Percentiles rank a stretch among this genome's conserved stretches.
phyloP scores from a whole-genome alignment of 2,888 invertebrate genomes.

The Anthrax anthrax region DNA sequence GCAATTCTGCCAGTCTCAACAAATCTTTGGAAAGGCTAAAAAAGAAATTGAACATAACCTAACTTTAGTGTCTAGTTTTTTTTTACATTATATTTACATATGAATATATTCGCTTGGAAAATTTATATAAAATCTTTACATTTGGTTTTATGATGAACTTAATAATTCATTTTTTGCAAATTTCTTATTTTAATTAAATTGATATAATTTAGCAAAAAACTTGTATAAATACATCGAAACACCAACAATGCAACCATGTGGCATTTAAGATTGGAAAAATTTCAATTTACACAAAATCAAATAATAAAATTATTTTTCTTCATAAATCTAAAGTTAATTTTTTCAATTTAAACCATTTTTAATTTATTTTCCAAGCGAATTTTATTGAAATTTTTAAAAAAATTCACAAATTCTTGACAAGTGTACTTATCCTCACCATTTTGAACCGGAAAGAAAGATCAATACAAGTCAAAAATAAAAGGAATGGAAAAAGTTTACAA shows the following conservation, averaged over 20 bases:
- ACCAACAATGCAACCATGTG: slow-evolving; percentile 2
- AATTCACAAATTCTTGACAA: slow-evolving; percentile 6
- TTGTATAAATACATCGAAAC: background rate
- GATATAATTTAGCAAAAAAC: too few relatives aligned
- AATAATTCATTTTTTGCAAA: too few relatives aligned
- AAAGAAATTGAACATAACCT: slow-evolving; percentile 7
- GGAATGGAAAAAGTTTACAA: too few relatives aligned
- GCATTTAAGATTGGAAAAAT: background rate
- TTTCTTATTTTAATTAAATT: too few relatives aligned
- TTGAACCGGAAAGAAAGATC: slow-evolving; percentile 36
- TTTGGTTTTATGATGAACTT: too few relatives aligned
- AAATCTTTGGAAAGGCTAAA: slow-evolving; percentile 75
- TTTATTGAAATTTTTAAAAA: slow-evolving; percentile 2
- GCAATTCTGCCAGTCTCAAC: slow-evolving; percentile 97
- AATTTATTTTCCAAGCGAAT: background rate
- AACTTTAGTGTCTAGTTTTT: background rate
- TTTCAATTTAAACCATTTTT: background rate
- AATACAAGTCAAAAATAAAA: slow-evolving; percentile 5
- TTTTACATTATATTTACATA: background rate
- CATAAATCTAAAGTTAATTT: background rate
- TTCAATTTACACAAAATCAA: background rate
- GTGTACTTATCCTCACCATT: slow-evolving; percentile 27
- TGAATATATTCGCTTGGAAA: background rate
- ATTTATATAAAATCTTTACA: too few relatives aligned
- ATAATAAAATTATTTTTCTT: background rate